Conservation (phyloP, 2,888 invertebrate species). For the Monochamus alternatus region DNA sequence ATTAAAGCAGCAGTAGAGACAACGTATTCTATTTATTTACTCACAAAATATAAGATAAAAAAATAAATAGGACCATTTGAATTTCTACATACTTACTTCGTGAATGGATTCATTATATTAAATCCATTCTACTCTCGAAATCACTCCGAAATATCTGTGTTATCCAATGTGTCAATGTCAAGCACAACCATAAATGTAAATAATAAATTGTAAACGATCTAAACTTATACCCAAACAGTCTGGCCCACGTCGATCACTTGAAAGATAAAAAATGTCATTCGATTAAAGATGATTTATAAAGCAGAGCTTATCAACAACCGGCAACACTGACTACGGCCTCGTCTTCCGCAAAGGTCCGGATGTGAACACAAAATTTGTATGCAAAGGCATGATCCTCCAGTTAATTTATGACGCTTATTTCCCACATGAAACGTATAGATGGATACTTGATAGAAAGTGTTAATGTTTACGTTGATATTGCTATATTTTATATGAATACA, state of each 20-base stretch:
- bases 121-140: no score
- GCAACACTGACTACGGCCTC: not conserved
- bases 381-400: slow-evolving; percentile 6
- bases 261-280: not conserved
- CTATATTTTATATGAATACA: no score
- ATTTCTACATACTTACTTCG: no score
- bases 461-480: no score
- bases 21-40: no score
- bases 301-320: not conserved
- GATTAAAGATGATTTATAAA: slow-evolving; percentile 8
- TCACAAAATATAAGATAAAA: no score
- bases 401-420: not conserved
- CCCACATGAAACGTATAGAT: not conserved
- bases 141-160: no score
- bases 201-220: not conserved
- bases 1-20: no score
- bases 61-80: no score
- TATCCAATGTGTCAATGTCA: no score
- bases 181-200: no score
- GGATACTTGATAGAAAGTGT: not conserved
- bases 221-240: not conserved
- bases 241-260: not conserved
- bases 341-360: not conserved
- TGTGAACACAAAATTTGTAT: slow-evolving; percentile 25
- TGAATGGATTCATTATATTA: no score